Evolutionary conservation across 2,113 vertebrate genomes (phyloP).

Genomic region (Malurus alboscapulatus): DNA sequence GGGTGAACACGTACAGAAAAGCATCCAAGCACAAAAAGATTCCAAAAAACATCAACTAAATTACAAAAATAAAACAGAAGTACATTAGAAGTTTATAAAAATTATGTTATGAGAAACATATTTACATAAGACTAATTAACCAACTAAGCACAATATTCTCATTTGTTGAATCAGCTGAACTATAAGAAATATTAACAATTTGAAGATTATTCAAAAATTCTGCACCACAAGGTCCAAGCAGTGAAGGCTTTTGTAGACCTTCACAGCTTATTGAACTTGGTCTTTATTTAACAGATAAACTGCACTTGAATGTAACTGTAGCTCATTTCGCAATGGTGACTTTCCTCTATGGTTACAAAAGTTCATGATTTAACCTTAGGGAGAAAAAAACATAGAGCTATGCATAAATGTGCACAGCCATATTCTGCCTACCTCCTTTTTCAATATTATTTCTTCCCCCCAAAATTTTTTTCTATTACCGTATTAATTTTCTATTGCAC

Average conservation of each 20-base stretch:
- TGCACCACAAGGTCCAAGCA: background rate
- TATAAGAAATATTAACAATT: background rate
- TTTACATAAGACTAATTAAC: background rate
- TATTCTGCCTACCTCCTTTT: background rate
- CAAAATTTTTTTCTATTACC: background rate
- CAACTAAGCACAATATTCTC: background rate
- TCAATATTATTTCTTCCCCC: accelerated
- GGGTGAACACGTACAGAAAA: constrained; percentile 95
- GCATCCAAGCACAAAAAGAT: constrained; percentile 96
- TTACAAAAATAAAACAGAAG: constrained; percentile 49
- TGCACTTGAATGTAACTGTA: background rate
- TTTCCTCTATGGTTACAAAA: background rate
- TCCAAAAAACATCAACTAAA: constrained; percentile 95
- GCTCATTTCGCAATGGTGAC: background rate
- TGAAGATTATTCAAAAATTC: constrained; percentile 5
- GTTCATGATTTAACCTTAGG: background rate
- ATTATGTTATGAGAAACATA: background rate
- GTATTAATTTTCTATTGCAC: background rate
- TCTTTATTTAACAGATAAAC: background rate
- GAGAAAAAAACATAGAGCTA: background rate
- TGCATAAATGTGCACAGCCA: background rate
- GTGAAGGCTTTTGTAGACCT: background rate
- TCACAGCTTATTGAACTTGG: background rate
- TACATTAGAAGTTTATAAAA: constrained; percentile 5
- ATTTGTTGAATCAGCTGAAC: background rate